A percentile compares a stretch with the other conserved stretches of the same genome.
phyloP scores from a whole-genome alignment of 2,113 vertebrate species.

The Hyaena hyaena region DNA sequence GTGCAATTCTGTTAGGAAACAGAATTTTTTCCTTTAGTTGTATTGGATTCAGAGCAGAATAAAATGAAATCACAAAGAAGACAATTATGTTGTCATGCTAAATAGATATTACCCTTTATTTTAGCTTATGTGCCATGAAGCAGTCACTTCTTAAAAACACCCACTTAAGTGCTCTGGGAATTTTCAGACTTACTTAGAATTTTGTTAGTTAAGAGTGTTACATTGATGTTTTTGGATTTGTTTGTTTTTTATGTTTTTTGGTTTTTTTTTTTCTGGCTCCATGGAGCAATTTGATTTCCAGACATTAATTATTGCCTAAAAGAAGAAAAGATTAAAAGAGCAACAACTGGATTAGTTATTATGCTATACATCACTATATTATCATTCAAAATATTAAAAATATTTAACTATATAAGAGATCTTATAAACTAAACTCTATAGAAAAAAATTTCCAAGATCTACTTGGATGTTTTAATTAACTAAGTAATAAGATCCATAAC shows the following conservation, averaged over 20 bases:
- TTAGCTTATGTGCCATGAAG: constrained; percentile 53
- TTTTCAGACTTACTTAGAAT: constrained; percentile 55
- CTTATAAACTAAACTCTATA: not conserved
- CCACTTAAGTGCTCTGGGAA: not conserved
- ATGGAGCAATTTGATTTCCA: not conserved
- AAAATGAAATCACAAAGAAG: constrained; percentile 17
- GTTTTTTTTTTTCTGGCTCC: not conserved
- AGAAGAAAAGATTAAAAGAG: constrained; percentile 13
- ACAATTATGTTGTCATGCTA: not conserved
- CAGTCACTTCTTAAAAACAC: constrained; percentile 12
- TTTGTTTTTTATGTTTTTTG: too few species aligned
- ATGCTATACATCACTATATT: not conserved
- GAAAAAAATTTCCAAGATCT: not conserved
- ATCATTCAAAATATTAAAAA: constrained; percentile 17
- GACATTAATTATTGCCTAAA: not conserved
- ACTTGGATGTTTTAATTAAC: not conserved
- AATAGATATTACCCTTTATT: constrained; percentile 5
- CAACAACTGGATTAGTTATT: not conserved
- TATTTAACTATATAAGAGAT: not conserved
- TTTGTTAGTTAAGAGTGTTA: constrained; percentile 47
- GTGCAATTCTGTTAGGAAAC: not conserved
- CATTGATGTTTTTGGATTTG: not conserved
- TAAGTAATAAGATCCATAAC: not conserved
- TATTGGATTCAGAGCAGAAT: constrained; percentile 38
- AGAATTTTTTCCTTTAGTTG: constrained; percentile 61